These are phyloP conservation scores for Mirounga angustirostris DNA, from an alignment of 2,113 vertebrate genomes.

Conservation along the genomic window DNA sequence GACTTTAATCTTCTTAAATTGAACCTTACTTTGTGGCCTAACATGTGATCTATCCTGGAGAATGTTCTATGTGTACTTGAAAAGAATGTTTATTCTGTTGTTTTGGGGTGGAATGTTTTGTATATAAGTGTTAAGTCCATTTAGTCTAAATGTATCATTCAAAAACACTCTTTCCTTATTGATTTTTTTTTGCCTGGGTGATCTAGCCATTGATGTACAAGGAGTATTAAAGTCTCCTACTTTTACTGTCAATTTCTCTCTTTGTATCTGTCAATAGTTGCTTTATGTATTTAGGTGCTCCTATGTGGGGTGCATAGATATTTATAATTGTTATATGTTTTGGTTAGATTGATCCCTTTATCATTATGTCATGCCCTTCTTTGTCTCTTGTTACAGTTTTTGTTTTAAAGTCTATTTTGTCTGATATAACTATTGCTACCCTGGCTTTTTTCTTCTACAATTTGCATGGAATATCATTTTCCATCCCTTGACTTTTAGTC, in stretches of 20 bases:
- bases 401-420: neutral
- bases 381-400: neutral
- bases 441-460: neutral
- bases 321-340: neutral
- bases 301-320: neutral
- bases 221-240: neutral
- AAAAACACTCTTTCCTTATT: neutral
- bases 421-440: neutral
- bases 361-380: neutral
- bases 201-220: neutral
- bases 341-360: neutral
- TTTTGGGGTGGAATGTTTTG: neutral
- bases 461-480: neutral
- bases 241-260: neutral
- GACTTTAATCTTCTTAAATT: neutral
- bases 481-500: neutral
- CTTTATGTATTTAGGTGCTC: neutral
- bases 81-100: neutral
- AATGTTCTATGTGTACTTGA: neutral
- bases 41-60: neutral
- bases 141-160: neutral
- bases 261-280: neutral
- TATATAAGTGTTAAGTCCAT: neutral
- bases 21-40: neutral
- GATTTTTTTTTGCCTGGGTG: neutral